A percentile compares a stretch with the other conserved stretches of the same genome.
These are phyloP conservation scores for Incurvaria masculella DNA, from an alignment of 2,888 invertebrate genomes.

Conservation along the genomic window DNA sequence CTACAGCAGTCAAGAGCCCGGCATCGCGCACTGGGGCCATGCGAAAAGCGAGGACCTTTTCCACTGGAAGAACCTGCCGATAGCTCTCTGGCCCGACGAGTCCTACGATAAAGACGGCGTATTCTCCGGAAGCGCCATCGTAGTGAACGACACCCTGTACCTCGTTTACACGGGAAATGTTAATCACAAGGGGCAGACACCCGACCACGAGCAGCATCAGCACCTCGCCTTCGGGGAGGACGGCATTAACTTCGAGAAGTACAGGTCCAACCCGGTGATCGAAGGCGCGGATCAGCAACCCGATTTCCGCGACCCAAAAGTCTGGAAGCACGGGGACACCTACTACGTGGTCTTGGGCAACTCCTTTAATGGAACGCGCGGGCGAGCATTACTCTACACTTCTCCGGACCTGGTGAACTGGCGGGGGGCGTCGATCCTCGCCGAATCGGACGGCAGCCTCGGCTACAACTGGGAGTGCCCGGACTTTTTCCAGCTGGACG, in stretches of 20 bases:
- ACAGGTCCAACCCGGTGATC: slow-evolving; percentile 33
- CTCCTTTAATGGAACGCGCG: slow-evolving; percentile 29
- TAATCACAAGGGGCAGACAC: slow-evolving; percentile 24
- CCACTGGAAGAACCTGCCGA: slow-evolving; percentile 42
- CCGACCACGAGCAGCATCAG: slow-evolving; percentile 32
- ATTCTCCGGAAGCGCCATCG: slow-evolving; percentile 47
- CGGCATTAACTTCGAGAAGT: slow-evolving; percentile 33
- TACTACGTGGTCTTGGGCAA: slow-evolving; percentile 47
- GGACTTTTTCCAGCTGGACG: slow-evolving; percentile 41
- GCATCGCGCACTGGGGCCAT: slow-evolving; percentile 51
- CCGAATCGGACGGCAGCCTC: slow-evolving; percentile 30
- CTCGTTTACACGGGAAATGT: slow-evolving; percentile 40
- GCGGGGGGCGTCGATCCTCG: slow-evolving; percentile 27
- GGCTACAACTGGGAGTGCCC: slow-evolving; percentile 54
- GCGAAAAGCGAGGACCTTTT: slow-evolving; percentile 42
- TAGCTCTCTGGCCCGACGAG: slow-evolving; percentile 43
- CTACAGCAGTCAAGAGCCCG: slow-evolving; percentile 26
- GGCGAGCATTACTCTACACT: slow-evolving; percentile 31
- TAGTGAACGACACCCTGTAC: slow-evolving; percentile 32
- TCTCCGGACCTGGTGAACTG: slow-evolving; percentile 34
- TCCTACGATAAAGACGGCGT: slow-evolving; percentile 36
- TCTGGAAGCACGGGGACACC: slow-evolving; percentile 33
- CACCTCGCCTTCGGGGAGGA: slow-evolving; percentile 32
- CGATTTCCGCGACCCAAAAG: slow-evolving; percentile 48
- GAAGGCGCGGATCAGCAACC: slow-evolving; percentile 28